phyloP scores from a whole-genome alignment of 2,113 vertebrate genomes.

The Corythaeola cristata region DNA sequence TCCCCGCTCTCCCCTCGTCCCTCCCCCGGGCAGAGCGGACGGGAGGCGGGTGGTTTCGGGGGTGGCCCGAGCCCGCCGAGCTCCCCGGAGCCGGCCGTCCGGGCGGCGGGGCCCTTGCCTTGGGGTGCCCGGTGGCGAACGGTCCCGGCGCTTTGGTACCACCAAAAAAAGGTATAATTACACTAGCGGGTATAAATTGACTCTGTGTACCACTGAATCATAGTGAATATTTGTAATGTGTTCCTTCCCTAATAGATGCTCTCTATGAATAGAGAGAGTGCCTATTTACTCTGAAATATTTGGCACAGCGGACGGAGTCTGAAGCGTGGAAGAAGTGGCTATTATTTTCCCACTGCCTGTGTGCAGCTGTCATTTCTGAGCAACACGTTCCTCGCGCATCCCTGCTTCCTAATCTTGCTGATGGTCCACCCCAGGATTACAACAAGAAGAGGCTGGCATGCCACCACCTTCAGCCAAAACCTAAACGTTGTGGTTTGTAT shows the following conservation, averaged over 20 bases:
- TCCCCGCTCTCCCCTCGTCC: neutral
- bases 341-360: slow-evolving; percentile 41
- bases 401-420: neutral
- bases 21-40: neutral
- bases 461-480: neutral
- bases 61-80: neutral
- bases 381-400: neutral
- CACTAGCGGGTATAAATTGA: slow-evolving; percentile 28
- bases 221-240: slow-evolving; percentile 59
- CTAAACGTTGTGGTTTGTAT: neutral
- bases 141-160: slow-evolving; percentile 9
- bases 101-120: neutral
- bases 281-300: slow-evolving; percentile 31
- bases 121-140: neutral
- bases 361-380: slow-evolving; percentile 43
- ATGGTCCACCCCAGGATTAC: neutral
- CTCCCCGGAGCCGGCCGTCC: neutral
- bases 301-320: slow-evolving; percentile 7
- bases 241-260: slow-evolving; percentile 67
- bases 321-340: slow-evolving; percentile 53
- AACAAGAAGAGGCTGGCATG: neutral
- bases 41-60: neutral
- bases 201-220: slow-evolving; percentile 64
- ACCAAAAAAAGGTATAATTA: slow-evolving; percentile 27
- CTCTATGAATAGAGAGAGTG: slow-evolving; percentile 61